phyloP scores from a whole-genome alignment of 2,888 invertebrate genomes.

The Dione vanillae region DNA sequence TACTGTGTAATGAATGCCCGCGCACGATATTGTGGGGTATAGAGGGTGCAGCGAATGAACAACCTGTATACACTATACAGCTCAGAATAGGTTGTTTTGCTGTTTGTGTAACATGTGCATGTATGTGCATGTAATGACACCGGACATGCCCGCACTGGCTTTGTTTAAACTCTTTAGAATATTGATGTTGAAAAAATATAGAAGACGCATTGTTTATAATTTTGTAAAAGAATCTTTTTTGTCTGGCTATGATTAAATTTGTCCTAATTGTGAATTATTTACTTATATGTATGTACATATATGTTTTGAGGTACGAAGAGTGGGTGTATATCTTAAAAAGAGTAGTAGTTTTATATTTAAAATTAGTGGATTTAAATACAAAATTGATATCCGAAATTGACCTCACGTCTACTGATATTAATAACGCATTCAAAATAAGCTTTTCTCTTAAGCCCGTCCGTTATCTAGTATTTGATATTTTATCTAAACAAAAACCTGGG shows the following conservation, averaged over 20 bases:
- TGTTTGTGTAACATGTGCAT: conserved; percentile 18
- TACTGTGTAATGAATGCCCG: conserved; percentile 69
- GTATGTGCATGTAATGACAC: conserved; percentile 23
- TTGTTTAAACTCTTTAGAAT: conserved; percentile 23
- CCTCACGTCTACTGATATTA: neutral
- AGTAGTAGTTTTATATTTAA: neutral
- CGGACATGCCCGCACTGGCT: conserved; percentile 28
- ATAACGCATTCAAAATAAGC: neutral
- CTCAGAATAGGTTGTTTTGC: conserved; percentile 32
- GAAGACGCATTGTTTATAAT: conserved; percentile 10
- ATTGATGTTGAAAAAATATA: conserved; percentile 15
- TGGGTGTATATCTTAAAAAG: neutral
- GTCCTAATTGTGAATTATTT: neutral
- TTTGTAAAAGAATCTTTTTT: conserved; percentile 12
- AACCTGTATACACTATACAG: conserved; percentile 46
- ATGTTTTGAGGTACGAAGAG: neutral
- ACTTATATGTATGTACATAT: neutral
- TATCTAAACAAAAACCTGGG: conserved; percentile 43
- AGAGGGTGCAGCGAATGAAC: conserved; percentile 43
- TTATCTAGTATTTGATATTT: conserved; percentile 35
- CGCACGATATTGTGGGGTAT: conserved; percentile 57
- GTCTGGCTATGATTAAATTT: conserved; percentile 2
- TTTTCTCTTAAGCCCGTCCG: conserved; percentile 11
- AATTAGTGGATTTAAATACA: neutral
- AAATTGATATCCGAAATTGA: neutral